Conservation (phyloP, 2,113 vertebrate genomes). For the western clawed frog (Xenopus tropicalis) region DNA sequence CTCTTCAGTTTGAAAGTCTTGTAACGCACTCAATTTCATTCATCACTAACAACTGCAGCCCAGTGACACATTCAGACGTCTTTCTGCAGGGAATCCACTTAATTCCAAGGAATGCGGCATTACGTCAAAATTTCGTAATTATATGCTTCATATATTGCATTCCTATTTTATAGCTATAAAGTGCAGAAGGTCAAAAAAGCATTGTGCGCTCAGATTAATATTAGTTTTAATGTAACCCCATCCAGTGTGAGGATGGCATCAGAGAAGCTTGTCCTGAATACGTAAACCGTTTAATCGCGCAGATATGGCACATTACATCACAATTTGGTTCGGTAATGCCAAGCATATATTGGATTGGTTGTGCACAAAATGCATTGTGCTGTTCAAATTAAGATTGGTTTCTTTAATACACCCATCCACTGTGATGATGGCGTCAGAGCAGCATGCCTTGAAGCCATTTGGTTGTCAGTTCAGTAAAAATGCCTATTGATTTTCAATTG, state of each 20-base stretch:
- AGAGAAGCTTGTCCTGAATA: slow-evolving; percentile 15
- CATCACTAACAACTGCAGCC: slow-evolving; percentile 1
- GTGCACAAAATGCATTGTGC: slow-evolving; percentile 19
- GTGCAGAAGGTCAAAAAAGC: too few relatives aligned
- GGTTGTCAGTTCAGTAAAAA: slow-evolving; percentile 26
- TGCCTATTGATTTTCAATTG: slow-evolving; percentile 33
- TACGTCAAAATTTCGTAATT: too few relatives aligned
- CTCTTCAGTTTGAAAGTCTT: neutral
- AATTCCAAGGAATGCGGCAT: too few relatives aligned
- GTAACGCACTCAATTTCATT: slow-evolving; percentile 8
- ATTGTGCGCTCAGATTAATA: too few relatives aligned
- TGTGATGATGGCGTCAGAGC: slow-evolving; percentile 19
- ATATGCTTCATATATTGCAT: too few relatives aligned
- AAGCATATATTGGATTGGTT: neutral
- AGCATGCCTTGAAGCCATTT: slow-evolving; percentile 25
- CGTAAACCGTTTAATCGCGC: too few relatives aligned
- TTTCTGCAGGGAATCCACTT: neutral
- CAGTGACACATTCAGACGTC: slow-evolving; percentile 17
- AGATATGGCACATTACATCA: too few relatives aligned
- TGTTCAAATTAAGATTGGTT: slow-evolving; percentile 24
- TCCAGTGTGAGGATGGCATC: slow-evolving; percentile 13
- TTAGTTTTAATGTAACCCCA: too few relatives aligned
- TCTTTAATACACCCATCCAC: slow-evolving; percentile 15
- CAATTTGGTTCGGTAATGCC: too few relatives aligned
- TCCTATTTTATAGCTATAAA: too few relatives aligned